These are phyloP conservation scores for Drosophila dunni DNA, from an alignment of 1,140 invertebrate species.

Conservation along the genomic window DNA sequence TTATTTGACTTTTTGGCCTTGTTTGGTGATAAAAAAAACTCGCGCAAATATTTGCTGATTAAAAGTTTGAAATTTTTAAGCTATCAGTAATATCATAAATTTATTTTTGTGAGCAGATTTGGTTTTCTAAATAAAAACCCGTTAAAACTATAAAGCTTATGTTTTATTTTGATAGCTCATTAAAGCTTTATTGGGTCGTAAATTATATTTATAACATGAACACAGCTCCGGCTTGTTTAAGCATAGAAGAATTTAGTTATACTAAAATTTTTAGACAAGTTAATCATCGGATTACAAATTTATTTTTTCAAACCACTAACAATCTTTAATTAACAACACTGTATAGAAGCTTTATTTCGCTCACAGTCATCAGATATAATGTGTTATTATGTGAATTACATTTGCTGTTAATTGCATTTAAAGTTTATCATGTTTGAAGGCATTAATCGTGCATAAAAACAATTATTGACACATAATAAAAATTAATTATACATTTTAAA, in stretches of 20 bases:
- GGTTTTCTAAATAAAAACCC: no score
- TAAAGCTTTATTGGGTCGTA: no score
- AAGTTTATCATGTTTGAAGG: neutral
- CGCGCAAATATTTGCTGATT: slow-evolving; percentile 7
- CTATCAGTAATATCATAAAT: neutral
- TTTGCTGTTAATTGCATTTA: slow-evolving; percentile 27
- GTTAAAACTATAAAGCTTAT: no score
- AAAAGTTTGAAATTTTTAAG: neutral
- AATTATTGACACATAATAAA: slow-evolving; percentile 21
- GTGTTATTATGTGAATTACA: slow-evolving; percentile 2
- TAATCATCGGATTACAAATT: no score
- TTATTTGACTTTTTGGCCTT: slow-evolving; percentile 6
- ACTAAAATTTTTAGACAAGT: no score
- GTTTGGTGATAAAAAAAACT: neutral
- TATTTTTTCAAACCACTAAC: no score
- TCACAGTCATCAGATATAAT: neutral
- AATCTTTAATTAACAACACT: no score
- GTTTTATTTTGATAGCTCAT: no score
- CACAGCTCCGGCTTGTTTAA: no score
- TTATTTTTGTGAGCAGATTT: neutral
- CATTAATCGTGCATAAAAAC: slow-evolving; percentile 20
- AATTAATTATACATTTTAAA: slow-evolving; percentile 54
- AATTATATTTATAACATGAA: no score
- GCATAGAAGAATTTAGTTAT: no score
- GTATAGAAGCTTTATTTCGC: neutral